These are phyloP conservation scores for Aphis gossypii DNA, from an alignment of 1,140 invertebrate genomes.

Conservation along the genomic window DNA sequence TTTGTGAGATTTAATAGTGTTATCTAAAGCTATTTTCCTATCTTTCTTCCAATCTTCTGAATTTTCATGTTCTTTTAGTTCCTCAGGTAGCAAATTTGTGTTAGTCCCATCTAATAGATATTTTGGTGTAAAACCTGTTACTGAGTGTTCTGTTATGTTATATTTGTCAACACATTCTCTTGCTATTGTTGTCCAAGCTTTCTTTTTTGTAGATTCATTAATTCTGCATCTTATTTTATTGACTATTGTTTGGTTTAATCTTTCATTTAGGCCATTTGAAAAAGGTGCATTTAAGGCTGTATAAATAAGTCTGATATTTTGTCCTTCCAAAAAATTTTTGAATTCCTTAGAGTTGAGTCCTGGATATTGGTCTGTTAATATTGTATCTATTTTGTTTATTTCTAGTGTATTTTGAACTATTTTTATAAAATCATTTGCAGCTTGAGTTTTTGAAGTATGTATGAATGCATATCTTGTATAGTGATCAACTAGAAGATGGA, in stretches of 20 bases:
- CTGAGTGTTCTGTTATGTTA: slow-evolving; percentile 36
- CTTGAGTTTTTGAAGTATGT: slow-evolving; percentile 52
- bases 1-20: slow-evolving; percentile 38
- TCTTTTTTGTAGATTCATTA: slow-evolving; percentile 58
- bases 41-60: slow-evolving; percentile 30
- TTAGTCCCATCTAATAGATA: slow-evolving; percentile 59
- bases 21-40: slow-evolving; percentile 32
- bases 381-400: slow-evolving; percentile 58
- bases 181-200: slow-evolving; percentile 59
- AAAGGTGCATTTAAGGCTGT: slow-evolving; percentile 51
- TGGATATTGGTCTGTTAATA: slow-evolving; percentile 61
- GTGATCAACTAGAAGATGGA: slow-evolving; percentile 61
- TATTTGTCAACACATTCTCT: slow-evolving; percentile 47
- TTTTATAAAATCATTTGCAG: slow-evolving; percentile 54
- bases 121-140: slow-evolving; percentile 49
- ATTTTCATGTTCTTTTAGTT: slow-evolving; percentile 22
- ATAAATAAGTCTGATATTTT: slow-evolving; percentile 55
- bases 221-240: slow-evolving; percentile 59
- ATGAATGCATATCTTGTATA: slow-evolving; percentile 60
- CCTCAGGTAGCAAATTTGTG: slow-evolving; percentile 53
- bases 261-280: slow-evolving; percentile 45
- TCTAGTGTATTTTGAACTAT: slow-evolving; percentile 19
- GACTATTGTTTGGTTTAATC: slow-evolving; percentile 35
- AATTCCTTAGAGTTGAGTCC: slow-evolving; percentile 61
- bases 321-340: slow-evolving; percentile 35